Conservation (phyloP, 2,888 invertebrate species). For the Halictus quadricinctus region DNA sequence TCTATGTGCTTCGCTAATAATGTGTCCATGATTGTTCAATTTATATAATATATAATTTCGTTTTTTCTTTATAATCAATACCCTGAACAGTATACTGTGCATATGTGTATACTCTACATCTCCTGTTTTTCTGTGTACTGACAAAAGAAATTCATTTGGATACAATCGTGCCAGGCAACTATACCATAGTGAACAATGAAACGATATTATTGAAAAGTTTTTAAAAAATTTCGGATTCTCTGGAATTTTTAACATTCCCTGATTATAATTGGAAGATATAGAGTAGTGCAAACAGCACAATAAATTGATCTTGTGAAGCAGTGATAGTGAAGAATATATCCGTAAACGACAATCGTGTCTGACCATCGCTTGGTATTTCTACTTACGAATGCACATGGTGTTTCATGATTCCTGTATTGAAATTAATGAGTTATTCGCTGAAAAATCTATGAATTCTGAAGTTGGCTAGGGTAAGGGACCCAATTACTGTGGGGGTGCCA, state of each 20-base stretch:
- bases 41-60: conserved; percentile 5
- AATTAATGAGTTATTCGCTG: background rate
- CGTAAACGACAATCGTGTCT: background rate
- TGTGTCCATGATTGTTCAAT: background rate
- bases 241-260: background rate
- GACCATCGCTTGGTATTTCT: background rate
- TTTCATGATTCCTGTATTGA: background rate
- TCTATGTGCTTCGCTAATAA: background rate
- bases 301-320: background rate
- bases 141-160: background rate
- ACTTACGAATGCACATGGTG: background rate
- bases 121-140: too few species aligned
- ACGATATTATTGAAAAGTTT: background rate
- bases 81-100: background rate
- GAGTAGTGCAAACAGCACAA: background rate
- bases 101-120: too few species aligned
- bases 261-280: background rate
- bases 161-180: background rate
- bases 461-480: too few species aligned
- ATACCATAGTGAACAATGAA: background rate
- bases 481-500: too few species aligned
- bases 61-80: too few species aligned
- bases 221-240: background rate
- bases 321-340: background rate
- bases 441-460: background rate